Base-by-base conservation (phyloP, 2,797 vertebrate species). In the Coracias cyanogaster region DNA sequence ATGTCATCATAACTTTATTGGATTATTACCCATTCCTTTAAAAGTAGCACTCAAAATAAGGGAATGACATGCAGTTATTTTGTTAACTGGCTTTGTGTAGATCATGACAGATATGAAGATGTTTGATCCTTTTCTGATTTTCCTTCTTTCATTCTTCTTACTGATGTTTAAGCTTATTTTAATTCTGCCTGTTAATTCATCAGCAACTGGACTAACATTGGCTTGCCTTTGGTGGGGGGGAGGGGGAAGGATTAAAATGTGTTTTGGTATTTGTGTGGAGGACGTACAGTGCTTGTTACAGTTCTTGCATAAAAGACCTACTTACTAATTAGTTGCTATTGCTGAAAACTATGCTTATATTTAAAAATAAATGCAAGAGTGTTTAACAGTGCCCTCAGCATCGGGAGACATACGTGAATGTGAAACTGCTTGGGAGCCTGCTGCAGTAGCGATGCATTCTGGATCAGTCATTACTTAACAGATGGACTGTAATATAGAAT, bases 401-500 rank as follows among this genome's bases (percentile, higher is more conserved):
- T 94, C 66, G 81, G 96, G 96, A 97, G 97, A 97, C 67, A 57
- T 96, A 95, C 91, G 95, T 98, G 98, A 98, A 98, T 98, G 98
- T 98, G 98, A 98, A 98, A 98, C 98, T 98, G 98, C 98, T 97
- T 96, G 81, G 96, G 97, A 98, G 95, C 95, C 98, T 99, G 98
- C 98, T 99, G 99, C 98, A 98, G 98, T 98, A 98, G 97, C 89
- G 89, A 95, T 98, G 98, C 98, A 98, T 98, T 98, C 97, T 98
- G 97, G 98, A 98, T 98, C 98, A 98, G 97, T 98, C 97, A 98
- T 98, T 97, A 82, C 93, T 97, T 97, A 98, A 97, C 98, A 98
- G 97, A 98, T 98, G 97, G 98, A 94, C 84, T 97, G 87, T 90
- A 91, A 82, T 92, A 76, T 60, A 95, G 72, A 93, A 85, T 71